These are phyloP conservation scores for Erythrocercus mccallii DNA, from an alignment of 2,113 vertebrate genomes.

Conservation along the genomic window DNA sequence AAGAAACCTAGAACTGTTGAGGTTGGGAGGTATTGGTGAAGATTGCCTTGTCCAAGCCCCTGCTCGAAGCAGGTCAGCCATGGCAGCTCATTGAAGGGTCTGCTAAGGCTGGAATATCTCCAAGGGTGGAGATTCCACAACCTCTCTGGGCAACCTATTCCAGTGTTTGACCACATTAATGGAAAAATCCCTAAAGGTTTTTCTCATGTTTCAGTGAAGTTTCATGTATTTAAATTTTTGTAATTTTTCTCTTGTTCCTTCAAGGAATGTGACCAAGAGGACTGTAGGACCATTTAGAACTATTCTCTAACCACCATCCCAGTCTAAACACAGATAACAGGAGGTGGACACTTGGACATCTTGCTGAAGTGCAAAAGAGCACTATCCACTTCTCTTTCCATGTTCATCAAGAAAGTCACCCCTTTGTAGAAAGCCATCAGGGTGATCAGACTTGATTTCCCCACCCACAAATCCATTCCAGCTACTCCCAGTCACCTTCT, in stretches of 20 bases:
- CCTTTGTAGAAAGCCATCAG: not conserved
- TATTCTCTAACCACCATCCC: not conserved
- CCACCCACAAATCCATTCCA: not conserved
- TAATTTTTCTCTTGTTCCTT: not conserved
- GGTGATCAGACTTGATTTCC: not conserved
- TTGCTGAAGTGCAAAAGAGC: not conserved
- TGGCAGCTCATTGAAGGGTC: not conserved
- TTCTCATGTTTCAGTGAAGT: not conserved
- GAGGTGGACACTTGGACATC: no score
- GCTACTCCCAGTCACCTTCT: not conserved
- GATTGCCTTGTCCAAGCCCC: accelerated
- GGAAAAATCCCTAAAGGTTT: not conserved
- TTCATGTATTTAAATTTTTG: not conserved
- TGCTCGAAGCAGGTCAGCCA: not conserved
- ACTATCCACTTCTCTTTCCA: not conserved
- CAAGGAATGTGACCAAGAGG: not conserved
- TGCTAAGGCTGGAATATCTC: not conserved
- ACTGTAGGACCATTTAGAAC: not conserved
- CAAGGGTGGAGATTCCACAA: not conserved
- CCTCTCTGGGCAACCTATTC: not conserved
- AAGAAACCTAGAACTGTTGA: not conserved
- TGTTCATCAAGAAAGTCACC: not conserved
- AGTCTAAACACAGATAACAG: not conserved
- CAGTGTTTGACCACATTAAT: not conserved
- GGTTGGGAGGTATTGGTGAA: not conserved